Evolutionary conservation across 2,888 invertebrate genomes (phyloP), one percentile per base, ranked within the genome.

Genomic region (Nysson spinosus): DNA sequence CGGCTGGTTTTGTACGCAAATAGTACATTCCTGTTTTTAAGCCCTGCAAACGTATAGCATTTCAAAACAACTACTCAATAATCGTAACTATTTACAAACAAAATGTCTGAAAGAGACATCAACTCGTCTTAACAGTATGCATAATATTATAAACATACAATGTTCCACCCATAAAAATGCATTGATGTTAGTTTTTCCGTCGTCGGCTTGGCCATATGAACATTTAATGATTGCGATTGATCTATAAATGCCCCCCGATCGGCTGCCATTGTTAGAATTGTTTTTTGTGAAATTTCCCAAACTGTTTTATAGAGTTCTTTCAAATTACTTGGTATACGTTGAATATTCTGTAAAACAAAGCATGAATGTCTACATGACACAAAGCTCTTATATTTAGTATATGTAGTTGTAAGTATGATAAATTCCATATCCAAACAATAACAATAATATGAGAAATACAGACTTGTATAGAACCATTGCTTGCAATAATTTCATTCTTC

Each of bases 21-120:
- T 99, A 99, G 87, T 99, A 99, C 98, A 99, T 98, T 46, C 99
- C 99, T 1, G 99, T 99, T 89, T 99, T 99, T 57, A 99, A 89
- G 2, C 99, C 99, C 91, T 92, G 78, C 3, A 72, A 66, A 64
- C 16, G n/a, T n/a, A n/a, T n/a, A n/a, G n/a, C n/a, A n/a, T n/a
- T n/a, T n/a, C n/a, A n/a, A n/a, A n/a, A n/a, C n/a, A n/a, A n/a
- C n/a, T n/a, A n/a, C n/a, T n/a, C n/a, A n/a, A n/a, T n/a, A n/a
- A n/a, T n/a, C n/a, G n/a, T n/a, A n/a, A n/a, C n/a, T n/a, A n/a
- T n/a, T n/a, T n/a, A n/a, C n/a, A n/a, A n/a, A n/a, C n/a, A n/a
- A n/a, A n/a, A n/a, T n/a, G n/a, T n/a, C n/a, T n/a, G n/a, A n/a
- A n/a, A n/a, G n/a, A n/a, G n/a, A n/a, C n/a, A n/a, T n/a, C n/a